Percentiles rank a stretch among this genome's conserved stretches.
Evolutionary conservation across 2,113 vertebrate species (phyloP).

Genomic region (Percina caprodes): DNA sequence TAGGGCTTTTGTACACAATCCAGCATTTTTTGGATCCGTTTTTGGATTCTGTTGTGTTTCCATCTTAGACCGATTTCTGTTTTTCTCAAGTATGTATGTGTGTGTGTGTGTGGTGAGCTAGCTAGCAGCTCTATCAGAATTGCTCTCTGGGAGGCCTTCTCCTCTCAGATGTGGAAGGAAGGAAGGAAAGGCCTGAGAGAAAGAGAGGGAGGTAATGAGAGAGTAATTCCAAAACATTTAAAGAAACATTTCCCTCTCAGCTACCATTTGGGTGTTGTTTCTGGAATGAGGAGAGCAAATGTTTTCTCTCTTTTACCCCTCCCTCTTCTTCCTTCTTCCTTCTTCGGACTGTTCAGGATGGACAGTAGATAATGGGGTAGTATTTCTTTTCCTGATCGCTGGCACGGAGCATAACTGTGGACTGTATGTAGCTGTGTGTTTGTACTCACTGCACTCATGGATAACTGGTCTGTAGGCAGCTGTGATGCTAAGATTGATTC

Average conservation of each 20-base stretch:
- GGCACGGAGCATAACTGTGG: conserved; percentile 15
- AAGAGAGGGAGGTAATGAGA: conserved; percentile 54
- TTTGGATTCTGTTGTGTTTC: conserved; percentile 33
- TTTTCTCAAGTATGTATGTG: conserved; percentile 9
- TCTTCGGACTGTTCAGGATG: conserved; percentile 29
- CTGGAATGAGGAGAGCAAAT: conserved; percentile 68
- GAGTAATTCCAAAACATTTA: conserved; percentile 73
- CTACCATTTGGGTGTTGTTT: conserved; percentile 75
- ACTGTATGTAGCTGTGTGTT: conserved; percentile 3
- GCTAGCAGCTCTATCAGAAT: conserved; percentile 27
- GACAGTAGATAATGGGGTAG: conserved; percentile 46
- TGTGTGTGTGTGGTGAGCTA: neutral
- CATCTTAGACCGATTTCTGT: conserved; percentile 38
- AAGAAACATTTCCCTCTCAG: conserved; percentile 71
- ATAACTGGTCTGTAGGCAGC: conserved; percentile 49
- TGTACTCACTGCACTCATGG: conserved; percentile 21
- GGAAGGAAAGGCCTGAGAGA: conserved; percentile 32
- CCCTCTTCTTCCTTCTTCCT: conserved; percentile 33
- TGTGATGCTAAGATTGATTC: conserved; percentile 64
- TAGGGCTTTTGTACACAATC: conserved; percentile 11
- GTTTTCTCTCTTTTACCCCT: conserved; percentile 45
- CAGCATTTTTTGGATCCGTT: conserved; percentile 52
- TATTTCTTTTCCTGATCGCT: conserved; percentile 6
- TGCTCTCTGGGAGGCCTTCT: conserved; percentile 32
- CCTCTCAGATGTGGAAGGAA: conserved; percentile 24